Base-by-base conservation (phyloP, 2,113 vertebrate species). In the Mustela lutreola region DNA sequence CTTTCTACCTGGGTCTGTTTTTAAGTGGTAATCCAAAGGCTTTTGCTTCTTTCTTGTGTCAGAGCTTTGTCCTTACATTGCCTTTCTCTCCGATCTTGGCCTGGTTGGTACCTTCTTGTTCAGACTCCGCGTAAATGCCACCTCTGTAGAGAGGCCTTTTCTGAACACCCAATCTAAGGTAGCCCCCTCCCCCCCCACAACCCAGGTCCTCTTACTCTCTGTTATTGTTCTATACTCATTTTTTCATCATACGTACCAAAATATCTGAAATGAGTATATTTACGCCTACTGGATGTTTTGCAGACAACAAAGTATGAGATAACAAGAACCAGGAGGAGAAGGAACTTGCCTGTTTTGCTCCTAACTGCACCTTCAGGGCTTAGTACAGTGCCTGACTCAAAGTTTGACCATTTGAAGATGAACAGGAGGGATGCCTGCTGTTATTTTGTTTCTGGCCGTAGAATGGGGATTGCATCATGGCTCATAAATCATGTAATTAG, bases 251-350 rank as follows among this genome's bases (percentile, higher is more conserved):
- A 15, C 22, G 62, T 36, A 70, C 12, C 39, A 42, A 84, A 80
- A 48, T 84, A 39, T 88, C 60, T 96, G 56, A 48, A 80, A 56
- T 83, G 65, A 92, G 83, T 95, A 19, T 82, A 48, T 53, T 48
- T 56, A 8, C 67, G 75, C 33, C 56, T 70, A 1, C 19, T 84
- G n/a, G 7, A 22, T 60, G 18, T 28, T 62, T 62, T 94, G 50
- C 87, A 36, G 73, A 79, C 11, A 50, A 48, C 14, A 67, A 58
- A 71, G 18, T 24, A 12, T 8, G 24, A 39, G 71, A 58, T 26
- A 39, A 2, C 6, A 39, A 87, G 89, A 75, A 62, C 7, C 24
- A 12, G 67, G 62, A 63, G 71, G 63, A 18, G 8, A 92, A 90
- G 42, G 24, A 45, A n/a, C 12, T 31, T n/a, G 26, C 21, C 42